Percentiles rank a stretch among this genome's conserved stretches.
These are phyloP conservation scores for Sphyrna mokarran DNA, from an alignment of 2,113 vertebrate genomes.

Conservation along the genomic window DNA sequence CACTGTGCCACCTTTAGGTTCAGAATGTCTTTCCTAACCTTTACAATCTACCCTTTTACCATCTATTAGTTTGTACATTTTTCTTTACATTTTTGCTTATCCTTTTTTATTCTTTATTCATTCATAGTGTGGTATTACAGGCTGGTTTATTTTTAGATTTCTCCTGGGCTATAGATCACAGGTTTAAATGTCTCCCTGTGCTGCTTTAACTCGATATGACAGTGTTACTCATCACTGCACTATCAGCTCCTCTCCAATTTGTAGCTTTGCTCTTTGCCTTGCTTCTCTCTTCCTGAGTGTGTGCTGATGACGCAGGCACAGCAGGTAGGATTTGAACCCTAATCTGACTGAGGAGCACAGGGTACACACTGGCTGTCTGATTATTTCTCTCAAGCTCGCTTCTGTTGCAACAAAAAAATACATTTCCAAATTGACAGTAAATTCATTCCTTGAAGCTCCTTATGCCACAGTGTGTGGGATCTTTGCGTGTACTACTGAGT, in stretches of 20 bases:
- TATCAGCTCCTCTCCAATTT: no score
- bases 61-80: not conserved
- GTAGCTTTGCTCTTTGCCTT: no score
- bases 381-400: not conserved
- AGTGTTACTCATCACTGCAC: no score
- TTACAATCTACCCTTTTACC: not conserved
- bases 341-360: not conserved
- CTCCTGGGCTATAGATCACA: no score
- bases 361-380: not conserved
- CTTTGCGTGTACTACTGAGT: not conserved
- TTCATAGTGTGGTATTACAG: not conserved
- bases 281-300: no score
- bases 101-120: not conserved
- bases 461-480: not conserved
- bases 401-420: not conserved
- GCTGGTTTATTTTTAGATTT: not conserved
- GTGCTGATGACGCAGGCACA: no score
- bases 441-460: not conserved
- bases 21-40: not conserved
- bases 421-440: not conserved
- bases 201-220: no score
- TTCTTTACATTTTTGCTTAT: not conserved
- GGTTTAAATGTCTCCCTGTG: no score
- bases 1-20: no score
- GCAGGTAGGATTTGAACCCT: no score